Evolutionary conservation across 35 echinoderm and acorn worm genomes (phyloP), one percentile per base, ranked within the genome.

Genomic region (Lytechinus variegatus): DNA sequence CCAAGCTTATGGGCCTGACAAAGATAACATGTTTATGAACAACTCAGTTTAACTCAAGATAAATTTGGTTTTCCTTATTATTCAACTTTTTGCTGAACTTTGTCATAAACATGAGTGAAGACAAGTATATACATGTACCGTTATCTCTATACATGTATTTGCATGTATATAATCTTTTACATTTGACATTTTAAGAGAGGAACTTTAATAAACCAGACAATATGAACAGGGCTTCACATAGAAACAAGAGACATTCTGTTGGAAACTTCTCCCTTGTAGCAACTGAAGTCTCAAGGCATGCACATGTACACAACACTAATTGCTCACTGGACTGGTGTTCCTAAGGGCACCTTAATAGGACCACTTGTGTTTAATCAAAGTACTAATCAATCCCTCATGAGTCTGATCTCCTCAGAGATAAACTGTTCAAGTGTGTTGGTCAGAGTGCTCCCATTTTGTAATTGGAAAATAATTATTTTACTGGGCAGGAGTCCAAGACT

Each of bases 321-420:
- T 79, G 66, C 66, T 24, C n/a, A n/a, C 66, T n/a, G 66, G 66
- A 6, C 66, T 79, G 14, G 14, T 79, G 66, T 79, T 79, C 66
- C 19, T 79, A 79, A 79, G 19, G 66, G n/a, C 66, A 79, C 66
- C 66, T 79, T 79, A 79, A 79, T 79, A 79, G 66, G 66, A 79
- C 66, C 66, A 79, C 66, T 79, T 79, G 66, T 24, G 66, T 79
- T 24, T n/a, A 79, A 79, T 79, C 66, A 79, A 19, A 24, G 16
- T 1, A 79, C 66, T 79, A n/a, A 14, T 14, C 66, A 79, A 79
- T 7, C 66, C n/a, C 66, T 24, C 66, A 79, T 79, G 19, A 6
- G 66, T n/a, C 19, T 27, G 66, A 24, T 79, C n/a, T 79, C 66
- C 66, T 24, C 66, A 24, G 19, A 24, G 66, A 24, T 79, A 79